Evolutionary conservation across 1,140 invertebrate genomes (phyloP).

Genomic region (Anastatus disparis): DNA sequence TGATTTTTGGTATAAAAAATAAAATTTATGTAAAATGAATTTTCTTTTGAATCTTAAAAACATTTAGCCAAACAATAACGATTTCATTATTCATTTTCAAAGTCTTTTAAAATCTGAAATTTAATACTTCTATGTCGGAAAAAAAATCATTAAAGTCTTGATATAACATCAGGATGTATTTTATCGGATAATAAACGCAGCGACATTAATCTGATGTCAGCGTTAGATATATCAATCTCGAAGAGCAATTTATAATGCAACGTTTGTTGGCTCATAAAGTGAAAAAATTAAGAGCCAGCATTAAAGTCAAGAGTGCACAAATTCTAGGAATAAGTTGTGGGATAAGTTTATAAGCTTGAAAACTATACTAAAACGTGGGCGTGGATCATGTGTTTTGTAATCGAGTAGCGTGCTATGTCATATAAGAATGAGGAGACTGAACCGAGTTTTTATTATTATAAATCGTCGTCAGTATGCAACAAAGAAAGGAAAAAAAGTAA

Average conservation of each 20-base stretch:
- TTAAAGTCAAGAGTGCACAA: not conserved
- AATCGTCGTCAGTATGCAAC: not conserved
- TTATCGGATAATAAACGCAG: not conserved
- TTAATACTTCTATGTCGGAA: not conserved
- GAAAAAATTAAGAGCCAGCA: not conserved
- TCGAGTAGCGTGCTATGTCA: not conserved
- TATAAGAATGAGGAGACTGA: not conserved
- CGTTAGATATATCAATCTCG: slow-evolving; percentile 11
- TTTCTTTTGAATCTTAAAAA: no score
- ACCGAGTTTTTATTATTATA: not conserved
- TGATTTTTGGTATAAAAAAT: no score
- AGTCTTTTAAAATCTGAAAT: no score
- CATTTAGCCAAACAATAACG: no score
- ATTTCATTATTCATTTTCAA: no score
- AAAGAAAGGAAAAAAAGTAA: not conserved
- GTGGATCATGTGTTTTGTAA: not conserved
- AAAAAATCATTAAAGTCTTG: not conserved
- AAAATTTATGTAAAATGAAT: no score
- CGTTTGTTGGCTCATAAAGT: not conserved
- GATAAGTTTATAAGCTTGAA: not conserved
- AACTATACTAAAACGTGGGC: not conserved
- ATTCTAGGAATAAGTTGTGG: slow-evolving; percentile 2
- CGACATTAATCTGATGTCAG: not conserved
- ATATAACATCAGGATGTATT: not conserved
- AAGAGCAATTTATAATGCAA: not conserved